Percentiles rank a stretch among this genome's conserved stretches.
phyloP scores from a whole-genome alignment of 2,113 vertebrate genomes.

The Sceloporus tristichus region DNA sequence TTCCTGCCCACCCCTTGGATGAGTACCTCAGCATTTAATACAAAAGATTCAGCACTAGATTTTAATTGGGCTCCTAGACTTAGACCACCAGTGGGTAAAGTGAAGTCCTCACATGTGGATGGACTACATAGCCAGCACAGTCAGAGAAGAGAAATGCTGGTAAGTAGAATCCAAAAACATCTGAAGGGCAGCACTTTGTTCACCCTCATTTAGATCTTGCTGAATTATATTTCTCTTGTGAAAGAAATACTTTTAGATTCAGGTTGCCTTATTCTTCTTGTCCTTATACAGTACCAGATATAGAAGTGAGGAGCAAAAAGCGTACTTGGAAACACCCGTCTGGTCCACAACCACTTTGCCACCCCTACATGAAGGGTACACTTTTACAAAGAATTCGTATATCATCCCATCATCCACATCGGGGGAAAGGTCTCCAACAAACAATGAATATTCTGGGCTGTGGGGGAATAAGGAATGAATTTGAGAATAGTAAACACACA shows the following conservation, averaged over 20 bases:
- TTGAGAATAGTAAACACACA: constrained; percentile 45
- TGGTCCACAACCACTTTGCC: constrained; percentile 94
- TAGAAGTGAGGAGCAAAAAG: not conserved
- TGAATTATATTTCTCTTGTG: not conserved
- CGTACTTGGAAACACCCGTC: constrained; percentile 94
- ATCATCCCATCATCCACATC: constrained; percentile 97
- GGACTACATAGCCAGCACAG: no score
- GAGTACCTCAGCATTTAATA: not conserved
- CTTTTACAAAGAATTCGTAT: constrained; percentile 95
- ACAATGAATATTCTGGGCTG: constrained; percentile 92
- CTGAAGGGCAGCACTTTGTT: no score
- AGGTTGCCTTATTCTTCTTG: not conserved
- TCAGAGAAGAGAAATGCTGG: no score
- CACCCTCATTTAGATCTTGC: not conserved
- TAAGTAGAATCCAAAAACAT: no score
- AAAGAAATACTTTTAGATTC: not conserved
- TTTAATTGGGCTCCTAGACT: not conserved
- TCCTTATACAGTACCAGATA: not conserved
- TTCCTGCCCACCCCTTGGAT: not conserved
- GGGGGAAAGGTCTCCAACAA: constrained; percentile 92
- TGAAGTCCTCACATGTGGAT: no score
- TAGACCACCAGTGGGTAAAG: no score
- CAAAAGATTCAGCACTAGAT: not conserved
- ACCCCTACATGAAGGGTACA: constrained; percentile 91
- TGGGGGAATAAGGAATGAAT: constrained; percentile 43